Conservation (phyloP, 2,888 invertebrate species). For the Brassicogethes aeneus region DNA sequence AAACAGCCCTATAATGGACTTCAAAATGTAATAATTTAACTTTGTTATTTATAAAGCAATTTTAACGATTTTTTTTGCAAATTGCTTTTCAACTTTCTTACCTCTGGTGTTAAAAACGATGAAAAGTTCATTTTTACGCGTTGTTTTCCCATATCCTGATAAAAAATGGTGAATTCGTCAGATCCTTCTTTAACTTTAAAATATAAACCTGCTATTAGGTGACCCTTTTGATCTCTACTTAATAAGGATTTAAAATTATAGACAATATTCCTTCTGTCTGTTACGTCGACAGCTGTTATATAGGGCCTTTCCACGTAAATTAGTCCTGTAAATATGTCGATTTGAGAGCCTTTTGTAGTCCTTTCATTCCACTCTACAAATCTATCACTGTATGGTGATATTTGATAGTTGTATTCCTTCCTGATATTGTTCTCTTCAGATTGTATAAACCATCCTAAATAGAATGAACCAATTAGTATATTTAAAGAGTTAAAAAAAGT, state of each 20-base stretch:
- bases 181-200: slow-evolving; percentile 58
- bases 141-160: slow-evolving; percentile 58
- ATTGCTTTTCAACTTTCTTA: slow-evolving; percentile 10
- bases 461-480: background rate
- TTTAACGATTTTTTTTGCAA: too few relatives aligned
- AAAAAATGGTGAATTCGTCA: slow-evolving; percentile 69
- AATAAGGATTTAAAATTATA: slow-evolving; percentile 77
- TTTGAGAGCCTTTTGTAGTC: slow-evolving; percentile 58
- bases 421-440: slow-evolving; percentile 65
- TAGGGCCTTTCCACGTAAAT: slow-evolving; percentile 75
- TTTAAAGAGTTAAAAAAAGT: background rate
- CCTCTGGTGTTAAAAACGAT: slow-evolving; percentile 44
- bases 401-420: slow-evolving; percentile 77
- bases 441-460: slow-evolving; percentile 73
- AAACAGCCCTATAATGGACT: too few relatives aligned
- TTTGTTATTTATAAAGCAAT: too few relatives aligned
- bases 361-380: slow-evolving; percentile 82
- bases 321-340: slow-evolving; percentile 51
- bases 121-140: slow-evolving; percentile 69
- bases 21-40: too few relatives aligned
- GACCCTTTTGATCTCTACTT: slow-evolving; percentile 75
- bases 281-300: slow-evolving; percentile 72
- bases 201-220: slow-evolving; percentile 75
- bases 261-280: slow-evolving; percentile 80
- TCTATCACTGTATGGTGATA: slow-evolving; percentile 57